Percentiles rank a stretch among this genome's conserved stretches.
Evolutionary conservation across 2,797 vertebrate genomes (phyloP).

Genomic region (Falco novaeseelandiae): DNA sequence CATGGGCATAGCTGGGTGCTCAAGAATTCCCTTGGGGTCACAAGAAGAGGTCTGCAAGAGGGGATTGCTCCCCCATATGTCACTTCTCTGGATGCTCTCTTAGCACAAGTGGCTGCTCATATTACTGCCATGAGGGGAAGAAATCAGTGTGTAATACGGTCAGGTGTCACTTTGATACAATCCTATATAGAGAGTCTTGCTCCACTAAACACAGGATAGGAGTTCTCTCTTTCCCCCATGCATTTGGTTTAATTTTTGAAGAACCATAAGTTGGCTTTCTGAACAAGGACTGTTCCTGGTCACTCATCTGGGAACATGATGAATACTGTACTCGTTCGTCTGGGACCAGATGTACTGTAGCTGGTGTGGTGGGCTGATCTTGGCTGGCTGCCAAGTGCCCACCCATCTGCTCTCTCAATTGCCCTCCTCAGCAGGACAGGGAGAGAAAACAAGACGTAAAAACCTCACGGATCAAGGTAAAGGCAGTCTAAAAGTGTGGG

Average conservation of each 20-base stretch:
- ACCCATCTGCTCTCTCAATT: neutral
- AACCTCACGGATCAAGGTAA: neutral
- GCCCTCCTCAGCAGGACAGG: neutral
- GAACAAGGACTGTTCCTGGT: neutral
- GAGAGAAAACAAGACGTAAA: neutral
- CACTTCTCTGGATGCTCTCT: neutral
- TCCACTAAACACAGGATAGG: neutral
- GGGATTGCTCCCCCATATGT: neutral
- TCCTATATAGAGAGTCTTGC: neutral
- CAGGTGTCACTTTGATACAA: neutral
- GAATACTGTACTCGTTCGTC: neutral
- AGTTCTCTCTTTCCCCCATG: neutral
- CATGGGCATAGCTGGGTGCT: neutral
- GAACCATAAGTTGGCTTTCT: neutral
- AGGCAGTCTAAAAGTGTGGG: neutral
- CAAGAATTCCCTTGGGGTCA: fast-evolving
- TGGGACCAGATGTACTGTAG: neutral
- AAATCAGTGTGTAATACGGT: neutral
- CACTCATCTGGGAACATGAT: neutral
- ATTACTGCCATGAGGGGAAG: neutral
- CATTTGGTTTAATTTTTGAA: neutral
- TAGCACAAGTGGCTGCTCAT: neutral
- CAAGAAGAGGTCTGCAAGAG: neutral
- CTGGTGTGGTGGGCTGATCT: neutral
- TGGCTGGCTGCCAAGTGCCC: neutral